A percentile compares a stretch with the other conserved stretches of the same genome.
These are phyloP conservation scores for Micrasema longulum DNA, from an alignment of 1,140 invertebrate genomes.

Conservation along the genomic window DNA sequence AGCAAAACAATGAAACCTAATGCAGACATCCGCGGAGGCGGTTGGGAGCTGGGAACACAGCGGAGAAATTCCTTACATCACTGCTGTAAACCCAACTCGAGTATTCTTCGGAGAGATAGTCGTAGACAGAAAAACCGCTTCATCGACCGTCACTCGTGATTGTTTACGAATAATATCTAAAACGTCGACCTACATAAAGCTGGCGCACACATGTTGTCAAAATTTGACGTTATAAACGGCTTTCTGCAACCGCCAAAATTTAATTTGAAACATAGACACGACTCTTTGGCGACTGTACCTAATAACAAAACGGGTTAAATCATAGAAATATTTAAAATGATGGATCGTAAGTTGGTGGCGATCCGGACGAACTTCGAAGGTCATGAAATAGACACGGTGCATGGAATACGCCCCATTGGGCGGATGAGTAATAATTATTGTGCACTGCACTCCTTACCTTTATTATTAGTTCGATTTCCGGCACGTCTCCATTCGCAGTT, in stretches of 20 bases:
- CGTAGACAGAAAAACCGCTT: not conserved
- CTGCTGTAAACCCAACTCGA: not conserved
- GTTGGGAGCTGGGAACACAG: constrained; percentile 28
- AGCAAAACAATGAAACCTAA: constrained; percentile 42
- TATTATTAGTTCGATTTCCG: constrained; percentile 84
- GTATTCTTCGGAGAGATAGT: not conserved
- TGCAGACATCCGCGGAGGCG: constrained; percentile 9
- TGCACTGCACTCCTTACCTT: constrained; percentile 72
- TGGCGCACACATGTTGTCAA: constrained; percentile 43
- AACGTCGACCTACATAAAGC: constrained; percentile 39
- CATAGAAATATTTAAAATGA: constrained; percentile 23
- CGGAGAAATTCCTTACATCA: constrained; percentile 30
- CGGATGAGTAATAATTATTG: constrained; percentile 29
- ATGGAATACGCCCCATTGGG: constrained; percentile 40
- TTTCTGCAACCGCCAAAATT: constrained; percentile 38
- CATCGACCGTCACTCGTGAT: constrained; percentile 41
- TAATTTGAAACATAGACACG: not conserved
- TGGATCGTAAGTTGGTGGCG: constrained; percentile 12
- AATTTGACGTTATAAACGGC: constrained; percentile 44
- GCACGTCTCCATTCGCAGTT: constrained; percentile 76
- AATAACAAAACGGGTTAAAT: not conserved
- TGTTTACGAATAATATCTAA: constrained; percentile 51
- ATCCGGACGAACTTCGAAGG: constrained; percentile 42
- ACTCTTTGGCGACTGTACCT: not conserved
- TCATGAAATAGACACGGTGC: constrained; percentile 39